These are phyloP conservation scores for Sitobion miscanthi DNA, from an alignment of 1,140 invertebrate species.

Conservation along the genomic window DNA sequence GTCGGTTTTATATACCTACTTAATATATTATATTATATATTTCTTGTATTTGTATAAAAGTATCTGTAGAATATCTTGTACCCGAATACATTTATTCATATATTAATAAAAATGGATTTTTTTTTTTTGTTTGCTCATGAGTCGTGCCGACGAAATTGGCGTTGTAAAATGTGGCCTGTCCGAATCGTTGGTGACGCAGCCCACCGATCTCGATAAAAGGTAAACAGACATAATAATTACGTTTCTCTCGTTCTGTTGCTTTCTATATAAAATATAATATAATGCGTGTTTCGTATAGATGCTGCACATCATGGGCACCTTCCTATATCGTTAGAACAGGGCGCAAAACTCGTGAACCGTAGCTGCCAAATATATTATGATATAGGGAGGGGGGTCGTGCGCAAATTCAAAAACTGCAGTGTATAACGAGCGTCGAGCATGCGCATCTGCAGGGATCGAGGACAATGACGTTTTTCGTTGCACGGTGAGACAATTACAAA, in stretches of 20 bases:
- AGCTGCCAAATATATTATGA: neutral
- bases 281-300: neutral
- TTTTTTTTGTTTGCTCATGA: no score
- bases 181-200: neutral
- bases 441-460: neutral
- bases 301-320: neutral
- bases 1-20: neutral
- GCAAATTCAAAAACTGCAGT: neutral
- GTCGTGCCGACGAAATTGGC: neutral
- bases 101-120: neutral
- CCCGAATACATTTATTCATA: neutral
- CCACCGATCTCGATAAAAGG: neutral
- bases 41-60: neutral
- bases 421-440: neutral
- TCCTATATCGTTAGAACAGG: neutral
- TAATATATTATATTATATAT: neutral
- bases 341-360: neutral
- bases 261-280: neutral
- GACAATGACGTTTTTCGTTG: slow-evolving; percentile 8
- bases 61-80: neutral
- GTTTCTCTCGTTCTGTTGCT: neutral
- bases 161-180: neutral
- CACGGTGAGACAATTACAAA: slow-evolving; percentile 17
- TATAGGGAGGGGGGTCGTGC: neutral
- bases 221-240: neutral